Percentiles rank a stretch among this genome's conserved stretches.
Evolutionary conservation across 2,888 invertebrate species (phyloP).

Genomic region (Notocelia uddmanniana): DNA sequence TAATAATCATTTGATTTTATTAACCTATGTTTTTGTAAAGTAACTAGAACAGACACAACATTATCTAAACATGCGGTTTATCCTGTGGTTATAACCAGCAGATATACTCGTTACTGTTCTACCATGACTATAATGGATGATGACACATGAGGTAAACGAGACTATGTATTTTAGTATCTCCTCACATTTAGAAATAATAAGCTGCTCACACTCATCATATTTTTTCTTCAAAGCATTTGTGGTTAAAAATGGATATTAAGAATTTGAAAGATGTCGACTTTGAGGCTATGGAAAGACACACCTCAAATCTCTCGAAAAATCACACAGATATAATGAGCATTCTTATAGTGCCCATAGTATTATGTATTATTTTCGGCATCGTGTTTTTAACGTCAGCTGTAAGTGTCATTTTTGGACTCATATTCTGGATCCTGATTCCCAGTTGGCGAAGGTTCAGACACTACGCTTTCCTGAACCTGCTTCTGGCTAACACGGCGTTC

Average conservation of each 20-base stretch:
- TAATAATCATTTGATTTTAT: too few species aligned
- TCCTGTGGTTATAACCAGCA: not conserved
- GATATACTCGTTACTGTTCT: too few species aligned
- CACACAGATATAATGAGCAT: not conserved
- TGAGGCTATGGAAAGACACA: too few species aligned
- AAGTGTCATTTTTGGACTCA: constrained; percentile 8
- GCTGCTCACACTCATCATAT: not conserved
- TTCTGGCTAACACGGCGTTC: constrained; percentile 18
- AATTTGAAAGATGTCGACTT: too few species aligned
- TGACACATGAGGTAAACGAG: not conserved
- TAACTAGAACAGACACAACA: not conserved
- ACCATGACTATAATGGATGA: not conserved
- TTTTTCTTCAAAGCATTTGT: not conserved
- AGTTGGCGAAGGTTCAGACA: not conserved
- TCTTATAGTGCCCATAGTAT: not conserved
- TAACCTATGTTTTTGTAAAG: not conserved
- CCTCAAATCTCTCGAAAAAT: not conserved
- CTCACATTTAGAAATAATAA: not conserved
- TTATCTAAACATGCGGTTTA: not conserved
- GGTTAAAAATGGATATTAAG: too few species aligned
- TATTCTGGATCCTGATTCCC: constrained; percentile 13
- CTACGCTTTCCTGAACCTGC: constrained; percentile 19
- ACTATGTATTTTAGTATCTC: not conserved
- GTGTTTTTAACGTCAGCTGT: constrained; percentile 1
- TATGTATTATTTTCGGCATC: not conserved